These are phyloP conservation scores for Steinernema khuongi DNA, from an alignment of 1,140 invertebrate genomes.

Conservation along the genomic window DNA sequence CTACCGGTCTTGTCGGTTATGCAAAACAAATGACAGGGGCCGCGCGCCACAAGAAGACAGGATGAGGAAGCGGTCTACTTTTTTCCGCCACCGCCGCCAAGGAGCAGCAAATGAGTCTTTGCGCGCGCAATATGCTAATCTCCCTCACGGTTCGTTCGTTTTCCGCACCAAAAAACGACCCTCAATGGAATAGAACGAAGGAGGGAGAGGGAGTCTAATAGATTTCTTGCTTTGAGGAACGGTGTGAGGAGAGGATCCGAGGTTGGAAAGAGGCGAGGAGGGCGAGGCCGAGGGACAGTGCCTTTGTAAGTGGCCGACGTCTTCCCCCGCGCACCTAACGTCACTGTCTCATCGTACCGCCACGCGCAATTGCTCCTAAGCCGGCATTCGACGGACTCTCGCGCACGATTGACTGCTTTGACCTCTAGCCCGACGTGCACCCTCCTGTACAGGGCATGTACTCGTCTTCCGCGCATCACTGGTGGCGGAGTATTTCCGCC, in stretches of 20 bases:
- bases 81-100: too few species aligned
- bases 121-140: background rate
- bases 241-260: too few species aligned
- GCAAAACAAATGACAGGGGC: too few species aligned
- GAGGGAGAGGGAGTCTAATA: too few species aligned
- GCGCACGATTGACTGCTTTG: background rate
- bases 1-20: too few species aligned
- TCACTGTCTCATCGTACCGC: background rate
- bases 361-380: background rate
- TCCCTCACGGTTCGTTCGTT: background rate
- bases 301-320: too few species aligned
- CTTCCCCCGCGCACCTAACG: background rate
- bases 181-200: background rate
- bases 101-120: slow-evolving; percentile 8
- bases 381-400: background rate
- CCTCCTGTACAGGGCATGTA: background rate
- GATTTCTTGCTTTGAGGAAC: too few species aligned
- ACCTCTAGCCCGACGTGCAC: background rate
- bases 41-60: too few species aligned
- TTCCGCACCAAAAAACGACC: background rate
- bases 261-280: too few species aligned
- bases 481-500: background rate
- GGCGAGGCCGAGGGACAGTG: too few species aligned
- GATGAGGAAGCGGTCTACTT: too few species aligned
- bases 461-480: background rate